These are phyloP conservation scores for Acanthurus leucopareius DNA, from an alignment of 2,797 vertebrate genomes.

Conservation along the genomic window DNA sequence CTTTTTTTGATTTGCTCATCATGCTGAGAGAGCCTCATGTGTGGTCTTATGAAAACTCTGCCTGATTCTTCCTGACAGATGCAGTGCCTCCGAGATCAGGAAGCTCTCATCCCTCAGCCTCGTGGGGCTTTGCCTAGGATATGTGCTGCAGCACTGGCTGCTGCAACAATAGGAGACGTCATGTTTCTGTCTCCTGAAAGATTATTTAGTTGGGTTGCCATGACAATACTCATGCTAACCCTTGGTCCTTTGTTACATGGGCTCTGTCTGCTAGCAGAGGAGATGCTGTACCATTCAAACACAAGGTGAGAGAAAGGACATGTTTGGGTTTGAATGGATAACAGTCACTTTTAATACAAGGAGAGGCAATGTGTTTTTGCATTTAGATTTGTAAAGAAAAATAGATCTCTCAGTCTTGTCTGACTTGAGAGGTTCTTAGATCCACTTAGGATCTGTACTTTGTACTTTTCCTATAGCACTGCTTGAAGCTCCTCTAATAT, in stretches of 20 bases:
- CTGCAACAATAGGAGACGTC: background rate
- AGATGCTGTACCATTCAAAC: slow-evolving; percentile 58
- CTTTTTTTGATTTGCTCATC: no score
- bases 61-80: slow-evolving; percentile 56
- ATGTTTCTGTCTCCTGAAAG: slow-evolving; percentile 30
- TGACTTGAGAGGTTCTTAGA: no score
- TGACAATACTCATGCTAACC: slow-evolving; percentile 58
- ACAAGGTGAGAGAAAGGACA: slow-evolving; percentile 62
- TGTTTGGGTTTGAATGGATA: background rate
- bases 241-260: slow-evolving; percentile 66
- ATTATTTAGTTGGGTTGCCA: slow-evolving; percentile 48
- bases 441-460: no score
- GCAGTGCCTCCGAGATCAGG: slow-evolving; percentile 45
- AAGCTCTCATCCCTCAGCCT: slow-evolving; percentile 65
- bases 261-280: slow-evolving; percentile 67
- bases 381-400: no score
- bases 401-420: no score
- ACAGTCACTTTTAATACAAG: no score
- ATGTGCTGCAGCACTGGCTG: slow-evolving; percentile 42
- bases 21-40: background rate
- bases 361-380: no score
- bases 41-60: background rate
- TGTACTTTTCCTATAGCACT: no score
- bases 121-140: slow-evolving; percentile 65
- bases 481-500: no score